Percentiles rank a stretch among this genome's conserved stretches.
Conservation (phyloP, 92 coral and sea anemone genomes). For the Porites rus region DNA sequence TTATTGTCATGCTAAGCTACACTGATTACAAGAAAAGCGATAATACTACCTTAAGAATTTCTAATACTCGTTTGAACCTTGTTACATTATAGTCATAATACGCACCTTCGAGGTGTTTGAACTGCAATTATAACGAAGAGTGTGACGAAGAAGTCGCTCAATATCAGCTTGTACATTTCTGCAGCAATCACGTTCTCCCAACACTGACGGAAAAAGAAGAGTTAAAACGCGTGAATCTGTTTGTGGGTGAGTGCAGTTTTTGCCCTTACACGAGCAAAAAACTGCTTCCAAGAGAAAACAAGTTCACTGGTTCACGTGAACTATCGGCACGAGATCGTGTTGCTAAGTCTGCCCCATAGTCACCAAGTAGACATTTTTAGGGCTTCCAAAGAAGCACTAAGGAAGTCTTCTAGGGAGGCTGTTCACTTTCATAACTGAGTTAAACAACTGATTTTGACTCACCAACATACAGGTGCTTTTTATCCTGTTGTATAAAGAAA, state of each 20-base stretch:
- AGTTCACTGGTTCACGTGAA: too few species aligned
- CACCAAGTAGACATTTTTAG: too few species aligned
- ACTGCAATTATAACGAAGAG: conserved; percentile 62
- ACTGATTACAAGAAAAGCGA: neutral
- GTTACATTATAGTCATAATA: neutral
- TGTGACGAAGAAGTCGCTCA: conserved; percentile 82
- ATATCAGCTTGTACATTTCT: conserved; percentile 89
- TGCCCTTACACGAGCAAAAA: too few species aligned
- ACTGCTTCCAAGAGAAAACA: too few species aligned
- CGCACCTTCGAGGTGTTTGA: conserved; percentile 86
- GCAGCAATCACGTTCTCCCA: conserved; percentile 95
- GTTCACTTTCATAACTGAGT: too few species aligned
- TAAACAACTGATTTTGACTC: conserved; percentile 1
- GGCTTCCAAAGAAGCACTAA: too few species aligned
- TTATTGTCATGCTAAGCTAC: too few species aligned
- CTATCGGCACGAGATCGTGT: too few species aligned
- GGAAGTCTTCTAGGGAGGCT: too few species aligned
- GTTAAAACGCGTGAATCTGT: neutral
- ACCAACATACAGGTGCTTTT: conserved; percentile 83
- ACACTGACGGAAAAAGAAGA: conserved; percentile 49
- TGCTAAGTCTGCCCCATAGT: too few species aligned
- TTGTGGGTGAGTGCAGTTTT: too few species aligned
- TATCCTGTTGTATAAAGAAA: conserved; percentile 78
- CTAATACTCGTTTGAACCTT: neutral
- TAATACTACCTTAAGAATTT: too few species aligned